These are phyloP conservation scores for Leptinotarsa peninsularis DNA, from an alignment of 2,888 invertebrate genomes.

Conservation along the genomic window DNA sequence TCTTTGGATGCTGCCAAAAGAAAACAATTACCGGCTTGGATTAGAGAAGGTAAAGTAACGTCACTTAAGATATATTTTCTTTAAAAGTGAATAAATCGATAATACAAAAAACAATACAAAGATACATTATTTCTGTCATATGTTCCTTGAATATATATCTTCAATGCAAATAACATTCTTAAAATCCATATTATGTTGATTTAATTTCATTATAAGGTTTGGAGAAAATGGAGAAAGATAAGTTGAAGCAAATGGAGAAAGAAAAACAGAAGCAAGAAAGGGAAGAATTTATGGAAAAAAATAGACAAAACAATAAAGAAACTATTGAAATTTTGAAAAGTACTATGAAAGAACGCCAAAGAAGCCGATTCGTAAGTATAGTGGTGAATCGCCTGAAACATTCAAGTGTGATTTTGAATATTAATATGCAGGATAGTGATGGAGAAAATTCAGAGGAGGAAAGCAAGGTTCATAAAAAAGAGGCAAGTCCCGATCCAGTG, in stretches of 20 bases:
- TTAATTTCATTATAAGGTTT: slow-evolving; percentile 73
- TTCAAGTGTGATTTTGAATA: not conserved
- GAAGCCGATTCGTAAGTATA: slow-evolving; percentile 73
- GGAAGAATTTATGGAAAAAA: slow-evolving; percentile 71
- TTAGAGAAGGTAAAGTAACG: slow-evolving; percentile 81
- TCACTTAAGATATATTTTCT: not conserved
- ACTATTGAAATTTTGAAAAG: slow-evolving; percentile 65
- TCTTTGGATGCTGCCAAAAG: slow-evolving; percentile 85
- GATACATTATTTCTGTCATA: too few species aligned
- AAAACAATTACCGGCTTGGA: slow-evolving; percentile 96
- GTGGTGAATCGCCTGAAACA: not conserved
- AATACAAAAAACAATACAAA: too few species aligned
- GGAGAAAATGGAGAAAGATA: slow-evolving; percentile 97
- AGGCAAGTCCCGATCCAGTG: slow-evolving; percentile 51
- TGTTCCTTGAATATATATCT: too few species aligned
- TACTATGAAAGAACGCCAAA: slow-evolving; percentile 66
- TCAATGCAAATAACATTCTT: not conserved
- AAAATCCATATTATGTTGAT: not conserved
- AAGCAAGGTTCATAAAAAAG: slow-evolving; percentile 61
- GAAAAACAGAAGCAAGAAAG: slow-evolving; percentile 76
- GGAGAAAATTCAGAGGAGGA: slow-evolving; percentile 69
- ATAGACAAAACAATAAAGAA: slow-evolving; percentile 70
- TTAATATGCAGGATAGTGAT: slow-evolving; percentile 58
- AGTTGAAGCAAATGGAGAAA: slow-evolving; percentile 86
- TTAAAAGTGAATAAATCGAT: too few species aligned